Evolutionary conservation across 2,113 vertebrate species (phyloP).

Genomic region (Silurus asotus): DNA sequence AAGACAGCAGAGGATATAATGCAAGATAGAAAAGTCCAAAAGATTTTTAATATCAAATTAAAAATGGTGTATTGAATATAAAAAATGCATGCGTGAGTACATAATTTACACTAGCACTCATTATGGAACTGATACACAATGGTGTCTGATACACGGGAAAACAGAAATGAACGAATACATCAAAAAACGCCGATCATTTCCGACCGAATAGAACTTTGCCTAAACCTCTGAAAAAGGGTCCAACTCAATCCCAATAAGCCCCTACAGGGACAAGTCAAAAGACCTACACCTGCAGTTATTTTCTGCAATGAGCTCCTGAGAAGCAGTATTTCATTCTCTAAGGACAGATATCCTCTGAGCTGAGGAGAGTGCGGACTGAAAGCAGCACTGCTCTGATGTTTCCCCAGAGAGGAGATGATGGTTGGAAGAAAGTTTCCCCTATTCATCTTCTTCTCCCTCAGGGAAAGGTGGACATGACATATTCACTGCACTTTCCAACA

Average conservation of each 20-base stretch:
- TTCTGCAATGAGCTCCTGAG: conserved; percentile 52
- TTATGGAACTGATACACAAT: too few species aligned
- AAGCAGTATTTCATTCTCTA: conserved; percentile 55
- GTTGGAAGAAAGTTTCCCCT: conserved; percentile 51
- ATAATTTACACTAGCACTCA: too few species aligned
- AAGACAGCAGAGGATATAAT: background rate
- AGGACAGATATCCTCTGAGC: conserved; percentile 57
- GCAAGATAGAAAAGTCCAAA: background rate
- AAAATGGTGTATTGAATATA: background rate
- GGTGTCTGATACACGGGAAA: background rate
- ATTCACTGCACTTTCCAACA: conserved; percentile 11
- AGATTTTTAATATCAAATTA: background rate
- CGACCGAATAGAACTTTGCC: background rate
- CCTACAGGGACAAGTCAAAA: background rate
- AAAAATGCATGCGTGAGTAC: background rate
- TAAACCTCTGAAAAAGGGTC: conserved; percentile 17
- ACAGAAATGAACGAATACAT: background rate
- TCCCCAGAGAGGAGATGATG: conserved; percentile 51
- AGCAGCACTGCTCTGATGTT: conserved; percentile 30
- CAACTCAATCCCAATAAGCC: background rate
- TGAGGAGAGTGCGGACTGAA: conserved; percentile 64
- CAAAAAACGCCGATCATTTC: too few species aligned
- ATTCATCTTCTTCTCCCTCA: conserved; percentile 45
- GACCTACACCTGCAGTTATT: conserved; percentile 12
- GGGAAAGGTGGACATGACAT: conserved; percentile 17